Evolutionary conservation across 2,888 invertebrate species (phyloP).

Genomic region (Aspidapion aeneum): DNA sequence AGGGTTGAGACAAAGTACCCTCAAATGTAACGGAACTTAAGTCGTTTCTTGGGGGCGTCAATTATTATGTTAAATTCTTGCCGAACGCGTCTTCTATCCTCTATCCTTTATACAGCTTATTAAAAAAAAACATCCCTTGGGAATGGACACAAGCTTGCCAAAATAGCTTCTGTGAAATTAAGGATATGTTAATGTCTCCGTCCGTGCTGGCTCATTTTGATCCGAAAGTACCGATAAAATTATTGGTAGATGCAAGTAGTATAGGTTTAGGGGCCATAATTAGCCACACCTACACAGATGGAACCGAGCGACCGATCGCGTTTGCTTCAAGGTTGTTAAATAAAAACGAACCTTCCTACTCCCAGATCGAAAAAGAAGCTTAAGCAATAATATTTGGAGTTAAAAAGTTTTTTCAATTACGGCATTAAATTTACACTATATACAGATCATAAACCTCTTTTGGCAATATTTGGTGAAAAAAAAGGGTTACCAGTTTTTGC

Average conservation of each 20-base stretch:
- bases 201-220: too few species aligned
- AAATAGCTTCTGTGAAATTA: constrained; percentile 18
- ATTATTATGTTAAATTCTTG: constrained; percentile 26
- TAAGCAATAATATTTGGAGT: constrained; percentile 36
- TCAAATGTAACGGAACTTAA: constrained; percentile 19
- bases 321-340: constrained; percentile 35
- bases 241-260: constrained; percentile 19
- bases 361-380: constrained; percentile 21
- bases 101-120: constrained; percentile 23
- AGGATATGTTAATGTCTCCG: constrained; percentile 19
- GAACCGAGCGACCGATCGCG: constrained; percentile 36
- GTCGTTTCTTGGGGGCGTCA: constrained; percentile 23
- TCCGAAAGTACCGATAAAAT: constrained; percentile 16
- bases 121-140: constrained; percentile 22
- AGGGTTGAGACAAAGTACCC: constrained; percentile 21
- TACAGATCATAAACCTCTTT: constrained; percentile 31
- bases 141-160: constrained; percentile 17
- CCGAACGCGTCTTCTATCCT: constrained; percentile 21
- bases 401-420: constrained; percentile 39
- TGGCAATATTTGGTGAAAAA: too few species aligned
- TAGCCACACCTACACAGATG: too few species aligned
- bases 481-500: constrained; percentile 11
- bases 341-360: constrained; percentile 30
- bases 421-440: constrained; percentile 37
- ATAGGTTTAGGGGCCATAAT: too few species aligned